Conservation (phyloP, 1,140 invertebrate genomes). For the Trachelipus rathkii region DNA sequence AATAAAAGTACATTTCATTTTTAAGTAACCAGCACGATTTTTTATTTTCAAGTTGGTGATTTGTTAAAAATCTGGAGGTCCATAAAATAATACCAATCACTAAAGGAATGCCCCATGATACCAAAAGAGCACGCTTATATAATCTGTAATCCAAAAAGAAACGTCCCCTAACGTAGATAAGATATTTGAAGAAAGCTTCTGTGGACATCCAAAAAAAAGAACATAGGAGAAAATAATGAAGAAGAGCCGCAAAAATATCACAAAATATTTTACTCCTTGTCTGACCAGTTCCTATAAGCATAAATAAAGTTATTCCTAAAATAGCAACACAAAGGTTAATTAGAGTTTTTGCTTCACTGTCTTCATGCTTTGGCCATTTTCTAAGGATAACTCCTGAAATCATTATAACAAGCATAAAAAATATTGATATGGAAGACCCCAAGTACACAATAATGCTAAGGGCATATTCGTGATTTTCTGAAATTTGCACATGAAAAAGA, state of each 20-base stretch:
- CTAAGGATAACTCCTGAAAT: neutral
- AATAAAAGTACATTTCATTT: neutral
- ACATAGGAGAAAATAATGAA: neutral
- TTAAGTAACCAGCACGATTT: neutral
- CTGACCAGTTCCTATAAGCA: neutral
- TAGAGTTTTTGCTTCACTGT: neutral
- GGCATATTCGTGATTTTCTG: neutral
- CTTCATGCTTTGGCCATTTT: neutral
- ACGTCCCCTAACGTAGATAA: neutral
- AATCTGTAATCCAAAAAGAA: neutral
- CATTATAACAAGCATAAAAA: neutral
- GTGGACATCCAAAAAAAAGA: neutral
- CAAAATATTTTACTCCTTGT: neutral
- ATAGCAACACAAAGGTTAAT: neutral
- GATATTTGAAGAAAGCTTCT: neutral
- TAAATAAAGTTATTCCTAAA: neutral
- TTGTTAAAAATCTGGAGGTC: neutral
- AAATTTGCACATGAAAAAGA: neutral
- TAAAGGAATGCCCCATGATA: neutral
- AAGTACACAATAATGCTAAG: neutral
- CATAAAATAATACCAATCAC: neutral
- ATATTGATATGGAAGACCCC: neutral
- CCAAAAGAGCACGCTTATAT: neutral
- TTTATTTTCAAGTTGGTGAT: neutral
- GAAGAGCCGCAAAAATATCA: neutral